Percentiles rank a stretch among this genome's conserved stretches.
Conservation (phyloP, 2,797 vertebrate genomes). For the Rhyacichthys aspro region DNA sequence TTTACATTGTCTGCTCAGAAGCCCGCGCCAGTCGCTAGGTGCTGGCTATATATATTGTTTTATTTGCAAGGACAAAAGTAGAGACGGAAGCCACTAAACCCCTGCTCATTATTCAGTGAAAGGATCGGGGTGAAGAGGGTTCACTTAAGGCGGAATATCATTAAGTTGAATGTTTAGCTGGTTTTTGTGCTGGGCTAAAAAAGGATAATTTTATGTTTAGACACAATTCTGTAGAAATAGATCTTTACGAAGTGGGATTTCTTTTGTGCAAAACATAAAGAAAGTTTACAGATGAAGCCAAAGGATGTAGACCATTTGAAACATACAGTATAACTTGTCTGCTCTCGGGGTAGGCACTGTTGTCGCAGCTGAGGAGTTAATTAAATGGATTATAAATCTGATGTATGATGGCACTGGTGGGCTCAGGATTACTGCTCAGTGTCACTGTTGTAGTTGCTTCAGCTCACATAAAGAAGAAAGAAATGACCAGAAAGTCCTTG, state of each 20-base stretch:
- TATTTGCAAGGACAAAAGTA: constrained; percentile 84
- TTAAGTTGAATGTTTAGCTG: constrained; percentile 62
- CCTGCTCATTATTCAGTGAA: constrained; percentile 79
- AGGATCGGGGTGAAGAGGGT: constrained; percentile 61
- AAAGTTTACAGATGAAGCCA: constrained; percentile 12
- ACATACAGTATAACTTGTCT: constrained; percentile 56
- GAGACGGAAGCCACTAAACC: constrained; percentile 74
- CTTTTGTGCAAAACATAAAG: constrained; percentile 10
- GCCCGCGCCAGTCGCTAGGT: constrained; percentile 46
- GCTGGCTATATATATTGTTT: constrained; percentile 83
- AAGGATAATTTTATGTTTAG: constrained; percentile 5
- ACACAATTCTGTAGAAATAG: constrained; percentile 9
- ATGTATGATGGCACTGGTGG: constrained; percentile 21
- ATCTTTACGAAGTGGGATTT: neutral
- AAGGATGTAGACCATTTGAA: constrained; percentile 25
- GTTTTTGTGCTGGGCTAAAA: constrained; percentile 29
- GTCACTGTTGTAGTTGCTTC: constrained; percentile 49
- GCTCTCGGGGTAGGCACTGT: constrained; percentile 64
- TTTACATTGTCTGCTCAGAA: constrained; percentile 69
- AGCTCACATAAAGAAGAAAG: constrained; percentile 33
- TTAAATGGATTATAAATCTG: constrained; percentile 73
- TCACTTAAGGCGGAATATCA: constrained; percentile 67
- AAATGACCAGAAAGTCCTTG: constrained; percentile 51
- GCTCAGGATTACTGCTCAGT: constrained; percentile 42
- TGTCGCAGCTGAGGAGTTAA: constrained; percentile 72